A percentile compares a stretch with the other conserved stretches of the same genome.
Evolutionary conservation across 30 jellyfish, hydroid and myxozoan genomes (phyloP).

Genomic region (Sanderia malayensis): DNA sequence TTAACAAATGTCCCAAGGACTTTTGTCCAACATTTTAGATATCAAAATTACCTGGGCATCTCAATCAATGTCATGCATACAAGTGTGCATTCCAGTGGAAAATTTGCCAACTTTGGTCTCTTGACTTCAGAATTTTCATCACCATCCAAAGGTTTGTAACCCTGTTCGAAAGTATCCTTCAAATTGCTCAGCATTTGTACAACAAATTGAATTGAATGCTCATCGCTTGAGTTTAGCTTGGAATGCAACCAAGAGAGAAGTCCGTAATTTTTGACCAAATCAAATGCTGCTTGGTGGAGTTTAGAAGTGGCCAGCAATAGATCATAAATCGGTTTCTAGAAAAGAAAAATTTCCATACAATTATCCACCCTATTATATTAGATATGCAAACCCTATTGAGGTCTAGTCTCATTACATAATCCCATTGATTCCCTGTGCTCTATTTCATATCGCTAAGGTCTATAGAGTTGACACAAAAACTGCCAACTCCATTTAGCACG

Average conservation of each 20-base stretch:
- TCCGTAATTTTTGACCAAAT: conserved; percentile 79
- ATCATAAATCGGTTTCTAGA: conserved; percentile 53
- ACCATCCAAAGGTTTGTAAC: conserved; percentile 8
- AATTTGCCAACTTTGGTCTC: conserved; percentile 35
- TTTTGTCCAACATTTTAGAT: background rate
- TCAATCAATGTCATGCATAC: conserved; percentile 23
- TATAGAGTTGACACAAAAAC: no score
- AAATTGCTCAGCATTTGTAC: conserved; percentile 3
- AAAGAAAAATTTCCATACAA: no score
- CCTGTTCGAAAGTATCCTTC: conserved; percentile 28
- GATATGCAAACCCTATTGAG: no score
- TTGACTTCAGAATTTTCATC: conserved; percentile 28
- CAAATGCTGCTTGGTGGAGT: conserved; percentile 82
- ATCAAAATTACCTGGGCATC: conserved; percentile 30
- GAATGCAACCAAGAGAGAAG: conserved; percentile 65
- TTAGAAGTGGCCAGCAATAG: conserved; percentile 56
- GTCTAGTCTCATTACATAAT: no score
- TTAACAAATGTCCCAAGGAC: background rate
- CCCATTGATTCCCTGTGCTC: no score
- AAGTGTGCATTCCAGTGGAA: conserved; percentile 33
- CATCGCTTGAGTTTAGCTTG: background rate
- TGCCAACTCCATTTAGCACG: no score
- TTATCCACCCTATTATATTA: no score
- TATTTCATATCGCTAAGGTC: no score
- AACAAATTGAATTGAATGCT: conserved; percentile 1